These are phyloP conservation scores for Dendronephthya gigantea DNA, from an alignment of 64 coral and sea anemone species.

Conservation along the genomic window DNA sequence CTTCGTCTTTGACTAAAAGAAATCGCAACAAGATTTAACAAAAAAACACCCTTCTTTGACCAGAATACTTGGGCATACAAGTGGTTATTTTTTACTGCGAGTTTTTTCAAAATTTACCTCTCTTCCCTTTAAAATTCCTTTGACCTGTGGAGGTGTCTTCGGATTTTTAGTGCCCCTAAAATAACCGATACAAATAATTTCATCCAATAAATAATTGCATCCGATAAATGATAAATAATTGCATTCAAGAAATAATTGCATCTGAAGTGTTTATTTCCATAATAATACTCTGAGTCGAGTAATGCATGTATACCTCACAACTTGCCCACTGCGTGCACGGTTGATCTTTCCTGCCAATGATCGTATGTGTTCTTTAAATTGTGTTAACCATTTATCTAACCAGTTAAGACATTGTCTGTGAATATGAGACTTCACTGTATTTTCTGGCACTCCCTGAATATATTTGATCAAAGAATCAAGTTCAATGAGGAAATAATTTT, in stretches of 20 bases:
- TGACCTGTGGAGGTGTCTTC: slow-evolving; percentile 62
- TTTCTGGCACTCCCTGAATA: slow-evolving; percentile 46
- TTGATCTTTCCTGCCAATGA: slow-evolving; percentile 78
- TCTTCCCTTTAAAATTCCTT: slow-evolving; percentile 72
- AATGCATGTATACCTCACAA: slow-evolving; percentile 90
- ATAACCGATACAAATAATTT: not conserved
- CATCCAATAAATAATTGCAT: not conserved
- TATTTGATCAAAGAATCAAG: not conserved
- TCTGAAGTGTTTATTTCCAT: not conserved
- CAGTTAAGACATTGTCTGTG: slow-evolving; percentile 60
- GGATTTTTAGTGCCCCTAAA: slow-evolving; percentile 89
- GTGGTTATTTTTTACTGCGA: not conserved
- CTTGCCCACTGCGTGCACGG: slow-evolving; percentile 67
- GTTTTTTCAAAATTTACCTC: not conserved
- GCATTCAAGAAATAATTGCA: not conserved
- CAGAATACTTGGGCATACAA: too few species aligned
- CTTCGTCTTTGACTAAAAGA: not conserved
- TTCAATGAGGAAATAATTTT: not conserved
- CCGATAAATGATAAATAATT: not conserved
- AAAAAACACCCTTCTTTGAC: too few species aligned
- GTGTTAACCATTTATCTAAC: slow-evolving; percentile 75
- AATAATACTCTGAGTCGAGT: not conserved
- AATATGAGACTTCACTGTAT: slow-evolving; percentile 44
- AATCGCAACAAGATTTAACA: not conserved
- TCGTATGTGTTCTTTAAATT: slow-evolving; percentile 79